phyloP scores from a whole-genome alignment of 1,140 invertebrate species.

The Drosophila triauraria region DNA sequence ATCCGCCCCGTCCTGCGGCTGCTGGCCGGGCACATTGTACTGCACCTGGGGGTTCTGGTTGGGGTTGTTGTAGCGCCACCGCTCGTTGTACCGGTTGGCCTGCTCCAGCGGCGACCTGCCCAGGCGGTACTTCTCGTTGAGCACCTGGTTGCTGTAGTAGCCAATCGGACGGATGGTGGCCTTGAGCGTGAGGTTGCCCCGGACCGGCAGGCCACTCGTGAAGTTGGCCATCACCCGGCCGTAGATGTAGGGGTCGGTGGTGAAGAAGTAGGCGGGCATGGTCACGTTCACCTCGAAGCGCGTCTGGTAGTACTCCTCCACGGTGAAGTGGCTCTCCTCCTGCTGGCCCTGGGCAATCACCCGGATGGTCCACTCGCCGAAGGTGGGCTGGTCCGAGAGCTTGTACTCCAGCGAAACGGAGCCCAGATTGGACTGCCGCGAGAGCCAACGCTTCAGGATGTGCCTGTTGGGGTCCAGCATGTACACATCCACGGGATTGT shows the following conservation, averaged over 20 bases:
- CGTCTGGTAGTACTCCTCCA: conserved; percentile 98
- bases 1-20: conserved; percentile 63
- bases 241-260: conserved; percentile 92
- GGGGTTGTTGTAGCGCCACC: conserved; percentile 67
- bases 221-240: conserved; percentile 97
- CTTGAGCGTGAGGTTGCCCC: conserved; percentile 94
- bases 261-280: conserved; percentile 96
- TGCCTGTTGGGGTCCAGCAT: conserved; percentile 94
- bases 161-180: conserved; percentile 91
- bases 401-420: conserved; percentile 96
- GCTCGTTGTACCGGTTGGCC: conserved; percentile 62
- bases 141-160: conserved; percentile 85
- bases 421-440: conserved; percentile 93
- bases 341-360: conserved; percentile 95
- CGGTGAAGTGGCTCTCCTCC: conserved; percentile 93
- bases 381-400: conserved; percentile 95
- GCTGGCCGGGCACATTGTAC: conserved; percentile 49
- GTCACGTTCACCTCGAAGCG: conserved; percentile 97
- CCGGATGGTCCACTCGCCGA: conserved; percentile 96
- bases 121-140: conserved; percentile 83
- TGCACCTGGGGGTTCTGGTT: conserved; percentile 65
- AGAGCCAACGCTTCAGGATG: conserved; percentile 96
- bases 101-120: conserved; percentile 77
- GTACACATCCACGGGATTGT: conserved; percentile 94
- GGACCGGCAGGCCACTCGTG: conserved; percentile 93